Conservation (phyloP, 2,797 vertebrate species). For the Corythornis leucogaster region DNA sequence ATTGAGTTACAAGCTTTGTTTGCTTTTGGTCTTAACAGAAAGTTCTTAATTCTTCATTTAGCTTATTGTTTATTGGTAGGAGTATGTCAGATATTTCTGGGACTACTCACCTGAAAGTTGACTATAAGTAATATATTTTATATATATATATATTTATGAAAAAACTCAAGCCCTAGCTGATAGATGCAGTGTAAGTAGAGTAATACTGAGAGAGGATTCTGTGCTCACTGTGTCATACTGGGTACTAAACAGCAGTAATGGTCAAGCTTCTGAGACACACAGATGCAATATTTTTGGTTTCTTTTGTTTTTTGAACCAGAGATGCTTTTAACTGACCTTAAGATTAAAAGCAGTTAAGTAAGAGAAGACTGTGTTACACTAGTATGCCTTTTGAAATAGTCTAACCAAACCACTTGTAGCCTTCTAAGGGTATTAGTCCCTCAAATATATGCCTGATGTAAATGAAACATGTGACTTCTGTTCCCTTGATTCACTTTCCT, state of each 20-base stretch:
- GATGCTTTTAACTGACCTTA: conserved; percentile 1
- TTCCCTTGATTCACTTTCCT: not conserved
- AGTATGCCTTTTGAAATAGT: conserved; percentile 44
- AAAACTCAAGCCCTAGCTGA: not conserved
- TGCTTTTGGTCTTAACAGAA: not conserved
- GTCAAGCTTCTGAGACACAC: not conserved
- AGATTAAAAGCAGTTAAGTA: conserved; percentile 12
- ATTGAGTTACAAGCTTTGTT: not conserved
- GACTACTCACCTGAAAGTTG: not conserved
- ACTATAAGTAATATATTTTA: conserved; percentile 23
- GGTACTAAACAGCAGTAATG: not conserved
- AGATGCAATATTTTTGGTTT: not conserved
- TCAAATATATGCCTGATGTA: not conserved
- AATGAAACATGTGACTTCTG: not conserved
- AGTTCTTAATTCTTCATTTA: not conserved
- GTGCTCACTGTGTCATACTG: not conserved
- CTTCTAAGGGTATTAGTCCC: not conserved
- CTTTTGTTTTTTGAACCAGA: not conserved
- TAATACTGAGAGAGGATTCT: not conserved
- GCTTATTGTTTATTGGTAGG: conserved; percentile 20
- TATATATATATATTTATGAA: not conserved
- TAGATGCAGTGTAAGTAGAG: not conserved
- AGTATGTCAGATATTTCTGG: not conserved
- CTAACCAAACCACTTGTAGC: conserved; percentile 17
- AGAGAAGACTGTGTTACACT: conserved; percentile 3